phyloP scores from a whole-genome alignment of 2,888 invertebrate species.

The Lepetodrilus schrolli region DNA sequence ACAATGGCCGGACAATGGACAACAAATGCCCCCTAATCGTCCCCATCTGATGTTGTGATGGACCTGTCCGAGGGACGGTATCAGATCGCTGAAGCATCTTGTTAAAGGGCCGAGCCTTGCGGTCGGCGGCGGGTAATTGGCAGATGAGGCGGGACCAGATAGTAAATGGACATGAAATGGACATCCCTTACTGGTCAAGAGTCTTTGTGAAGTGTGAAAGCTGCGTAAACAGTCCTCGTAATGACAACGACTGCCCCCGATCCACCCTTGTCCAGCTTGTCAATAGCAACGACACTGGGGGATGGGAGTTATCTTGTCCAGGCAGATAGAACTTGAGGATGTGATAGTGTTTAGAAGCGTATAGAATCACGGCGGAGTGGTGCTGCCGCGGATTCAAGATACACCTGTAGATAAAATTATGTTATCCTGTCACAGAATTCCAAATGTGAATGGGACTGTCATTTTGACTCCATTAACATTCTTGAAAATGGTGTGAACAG shows the following conservation, averaged over 20 bases:
- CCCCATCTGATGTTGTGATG: conserved; percentile 21
- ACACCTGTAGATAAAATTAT: too few species aligned
- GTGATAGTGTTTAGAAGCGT: too few species aligned
- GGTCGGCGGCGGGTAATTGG: conserved; percentile 10
- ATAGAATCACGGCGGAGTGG: too few species aligned
- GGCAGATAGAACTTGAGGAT: too few species aligned
- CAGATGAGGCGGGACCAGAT: conserved; percentile 17
- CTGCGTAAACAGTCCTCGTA: conserved; percentile 8
- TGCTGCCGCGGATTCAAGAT: too few species aligned
- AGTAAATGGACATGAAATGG: conserved; percentile 23
- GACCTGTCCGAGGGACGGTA: not conserved
- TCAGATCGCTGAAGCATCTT: conserved; percentile 1
- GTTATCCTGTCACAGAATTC: too few species aligned
- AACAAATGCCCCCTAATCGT: conserved; percentile 13
- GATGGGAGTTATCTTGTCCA: not conserved
- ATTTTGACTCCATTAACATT: too few species aligned
- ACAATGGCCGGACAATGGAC: conserved; percentile 5
- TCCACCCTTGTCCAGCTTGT: not conserved
- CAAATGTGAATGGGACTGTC: too few species aligned
- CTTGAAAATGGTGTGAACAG: too few species aligned
- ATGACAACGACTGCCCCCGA: too few species aligned
- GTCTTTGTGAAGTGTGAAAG: not conserved
- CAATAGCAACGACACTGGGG: not conserved
- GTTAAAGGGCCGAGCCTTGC: not conserved
- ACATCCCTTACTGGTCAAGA: conserved; percentile 2